Conservation (phyloP, 2,113 vertebrate species). For the Pedetes capensis region DNA sequence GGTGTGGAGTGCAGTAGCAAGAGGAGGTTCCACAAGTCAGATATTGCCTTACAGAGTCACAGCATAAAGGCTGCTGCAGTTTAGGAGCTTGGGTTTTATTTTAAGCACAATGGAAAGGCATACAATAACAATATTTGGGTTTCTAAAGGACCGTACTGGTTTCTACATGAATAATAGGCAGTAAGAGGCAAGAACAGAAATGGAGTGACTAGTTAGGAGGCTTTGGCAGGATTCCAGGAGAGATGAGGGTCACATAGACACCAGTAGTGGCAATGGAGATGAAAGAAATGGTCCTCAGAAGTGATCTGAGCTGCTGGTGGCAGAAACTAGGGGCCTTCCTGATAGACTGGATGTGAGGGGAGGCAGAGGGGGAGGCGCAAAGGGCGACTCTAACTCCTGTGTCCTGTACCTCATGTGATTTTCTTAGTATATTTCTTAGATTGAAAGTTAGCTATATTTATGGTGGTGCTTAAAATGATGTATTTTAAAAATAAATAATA, state of each 20-base stretch:
- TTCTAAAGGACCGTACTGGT: background rate
- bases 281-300: background rate
- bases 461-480: background rate
- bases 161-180: background rate
- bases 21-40: background rate
- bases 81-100: background rate
- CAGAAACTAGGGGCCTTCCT: background rate
- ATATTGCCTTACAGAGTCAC: background rate
- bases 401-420: background rate
- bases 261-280: background rate
- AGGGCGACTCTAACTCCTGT: background rate
- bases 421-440: background rate
- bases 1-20: accelerated
- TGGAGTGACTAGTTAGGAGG: background rate
- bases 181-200: background rate
- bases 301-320: background rate
- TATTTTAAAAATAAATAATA: background rate
- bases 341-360: background rate
- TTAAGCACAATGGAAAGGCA: background rate
- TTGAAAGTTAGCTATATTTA: background rate
- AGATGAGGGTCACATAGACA: background rate
- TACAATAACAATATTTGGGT: background rate
- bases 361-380: background rate
- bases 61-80: background rate
- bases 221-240: background rate